These are phyloP conservation scores for Girardinichthys multiradiatus DNA, from an alignment of 2,113 vertebrate genomes.

Conservation along the genomic window DNA sequence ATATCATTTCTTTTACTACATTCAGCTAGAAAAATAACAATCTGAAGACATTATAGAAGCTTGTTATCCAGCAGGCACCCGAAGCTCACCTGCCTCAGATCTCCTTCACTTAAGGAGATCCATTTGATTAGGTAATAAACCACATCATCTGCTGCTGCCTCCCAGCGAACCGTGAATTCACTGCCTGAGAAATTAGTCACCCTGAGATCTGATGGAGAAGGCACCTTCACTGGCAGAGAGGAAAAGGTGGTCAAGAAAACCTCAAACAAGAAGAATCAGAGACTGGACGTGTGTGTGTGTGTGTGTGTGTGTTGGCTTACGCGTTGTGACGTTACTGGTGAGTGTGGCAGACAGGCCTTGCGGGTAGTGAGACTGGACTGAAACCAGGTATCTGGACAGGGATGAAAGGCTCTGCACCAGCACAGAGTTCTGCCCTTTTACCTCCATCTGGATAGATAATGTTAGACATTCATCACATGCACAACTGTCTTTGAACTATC, in stretches of 20 bases:
- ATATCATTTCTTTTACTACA: too few species aligned
- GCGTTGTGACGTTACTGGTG: conserved; percentile 86
- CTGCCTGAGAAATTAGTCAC: conserved; percentile 85
- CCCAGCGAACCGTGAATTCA: conserved; percentile 85
- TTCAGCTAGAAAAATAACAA: neutral
- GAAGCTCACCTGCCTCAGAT: conserved; percentile 85
- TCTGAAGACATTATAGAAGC: neutral
- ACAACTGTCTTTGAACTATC: neutral
- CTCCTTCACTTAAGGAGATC: conserved; percentile 86
- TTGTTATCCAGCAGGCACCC: too few species aligned
- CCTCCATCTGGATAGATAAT: conserved; percentile 80
- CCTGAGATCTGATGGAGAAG: conserved; percentile 83
- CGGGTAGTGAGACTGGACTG: conserved; percentile 80
- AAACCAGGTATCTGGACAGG: conserved; percentile 87
- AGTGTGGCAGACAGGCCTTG: conserved; percentile 82
- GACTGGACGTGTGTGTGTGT: neutral
- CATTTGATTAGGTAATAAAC: conserved; percentile 92
- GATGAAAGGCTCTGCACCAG: conserved; percentile 87
- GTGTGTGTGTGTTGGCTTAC: conserved; percentile 76
- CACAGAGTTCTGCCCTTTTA: conserved; percentile 81
- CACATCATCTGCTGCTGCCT: conserved; percentile 84
- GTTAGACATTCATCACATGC: neutral
- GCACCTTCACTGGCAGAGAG: conserved; percentile 85
- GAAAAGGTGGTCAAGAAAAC: neutral
- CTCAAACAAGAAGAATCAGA: neutral